These are phyloP conservation scores for Micronycteris hirsuta DNA, from an alignment of 2,113 vertebrate genomes.

Conservation along the genomic window DNA sequence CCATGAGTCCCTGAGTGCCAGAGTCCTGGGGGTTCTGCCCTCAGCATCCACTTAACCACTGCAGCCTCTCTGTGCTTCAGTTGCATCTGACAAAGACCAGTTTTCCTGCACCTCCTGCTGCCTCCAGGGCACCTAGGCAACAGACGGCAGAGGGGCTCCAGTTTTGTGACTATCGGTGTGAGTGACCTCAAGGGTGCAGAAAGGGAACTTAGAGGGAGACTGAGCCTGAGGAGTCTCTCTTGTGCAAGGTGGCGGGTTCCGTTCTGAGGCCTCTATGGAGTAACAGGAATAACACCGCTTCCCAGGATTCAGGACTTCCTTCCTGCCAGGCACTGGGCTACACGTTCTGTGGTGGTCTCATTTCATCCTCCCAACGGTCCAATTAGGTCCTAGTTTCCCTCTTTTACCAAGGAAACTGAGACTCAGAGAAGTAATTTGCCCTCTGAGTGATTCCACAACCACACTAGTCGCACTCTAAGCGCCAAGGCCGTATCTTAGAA, in stretches of 20 bases:
- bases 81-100: neutral
- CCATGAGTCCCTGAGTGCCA: neutral
- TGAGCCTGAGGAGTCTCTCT: neutral
- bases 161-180: neutral
- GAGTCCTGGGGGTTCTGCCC: neutral
- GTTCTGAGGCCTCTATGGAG: neutral
- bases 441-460: neutral
- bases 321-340: too few relatives aligned
- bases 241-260: neutral
- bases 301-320: neutral
- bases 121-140: too few relatives aligned
- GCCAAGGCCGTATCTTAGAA: neutral
- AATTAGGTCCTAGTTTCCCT: neutral
- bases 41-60: neutral
- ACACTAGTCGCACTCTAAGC: neutral
- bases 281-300: neutral
- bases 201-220: too few relatives aligned
- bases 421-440: too few relatives aligned
- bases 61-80: neutral
- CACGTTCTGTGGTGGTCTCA: neutral
- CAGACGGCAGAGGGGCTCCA: neutral
- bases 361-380: neutral
- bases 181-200: neutral
- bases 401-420: neutral
- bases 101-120: neutral